These are phyloP conservation scores for Pangasianodon gigas DNA, from an alignment of 2,113 vertebrate genomes.

Conservation along the genomic window DNA sequence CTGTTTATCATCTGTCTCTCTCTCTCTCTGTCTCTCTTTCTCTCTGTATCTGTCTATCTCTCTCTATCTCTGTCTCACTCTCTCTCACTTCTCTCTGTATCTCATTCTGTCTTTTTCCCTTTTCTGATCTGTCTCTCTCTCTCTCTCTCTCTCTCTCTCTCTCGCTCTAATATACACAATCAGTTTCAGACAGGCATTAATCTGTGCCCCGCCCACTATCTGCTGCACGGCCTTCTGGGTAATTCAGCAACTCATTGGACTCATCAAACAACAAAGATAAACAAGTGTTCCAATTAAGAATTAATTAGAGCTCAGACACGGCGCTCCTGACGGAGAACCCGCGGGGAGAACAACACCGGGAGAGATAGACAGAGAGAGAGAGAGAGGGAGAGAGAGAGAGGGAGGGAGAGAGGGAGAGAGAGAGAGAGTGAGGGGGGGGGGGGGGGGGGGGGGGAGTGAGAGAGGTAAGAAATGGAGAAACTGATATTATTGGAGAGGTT, in stretches of 20 bases:
- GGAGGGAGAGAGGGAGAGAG: background rate
- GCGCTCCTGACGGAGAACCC: constrained; percentile 46
- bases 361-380: background rate
- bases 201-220: constrained; percentile 36
- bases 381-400: background rate
- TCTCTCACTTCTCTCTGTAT: background rate
- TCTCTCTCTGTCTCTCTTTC: constrained; percentile 1
- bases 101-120: background rate
- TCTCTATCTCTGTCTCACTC: background rate
- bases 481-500: background rate
- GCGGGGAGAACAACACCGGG: constrained; percentile 13
- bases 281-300: constrained; percentile 72
- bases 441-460: background rate
- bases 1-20: constrained; percentile 1
- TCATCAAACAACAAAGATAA: constrained; percentile 68
- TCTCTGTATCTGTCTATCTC: background rate
- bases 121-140: background rate
- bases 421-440: background rate
- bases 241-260: constrained; percentile 52
- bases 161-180: constrained; percentile 45
- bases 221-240: constrained; percentile 34
- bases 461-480: background rate
- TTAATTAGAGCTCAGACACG: constrained; percentile 64
- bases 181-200: constrained; percentile 27
- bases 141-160: background rate